Conservation (phyloP, 1,140 invertebrate genomes). For the Megalonaias nervosa region DNA sequence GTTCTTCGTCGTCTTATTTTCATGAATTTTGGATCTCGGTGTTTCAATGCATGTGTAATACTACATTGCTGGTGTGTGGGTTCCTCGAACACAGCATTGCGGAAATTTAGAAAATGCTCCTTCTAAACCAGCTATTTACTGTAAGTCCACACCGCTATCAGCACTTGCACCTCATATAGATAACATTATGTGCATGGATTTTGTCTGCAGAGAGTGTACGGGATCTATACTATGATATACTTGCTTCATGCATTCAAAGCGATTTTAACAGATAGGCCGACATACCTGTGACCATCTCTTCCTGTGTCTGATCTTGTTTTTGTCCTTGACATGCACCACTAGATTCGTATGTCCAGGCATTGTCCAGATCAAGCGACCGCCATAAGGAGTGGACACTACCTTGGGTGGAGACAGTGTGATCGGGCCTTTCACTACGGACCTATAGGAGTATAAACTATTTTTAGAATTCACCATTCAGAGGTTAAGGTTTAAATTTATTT, state of each 20-base stretch:
- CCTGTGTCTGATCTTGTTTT: constrained; percentile 70
- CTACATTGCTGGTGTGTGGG: too few species aligned
- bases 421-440: constrained; percentile 62
- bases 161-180: background rate
- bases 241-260: background rate
- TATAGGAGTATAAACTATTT: constrained; percentile 13
- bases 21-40: too few species aligned
- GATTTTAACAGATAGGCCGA: background rate
- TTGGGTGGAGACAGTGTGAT: constrained; percentile 59
- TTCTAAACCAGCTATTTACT: too few species aligned
- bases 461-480: too few species aligned
- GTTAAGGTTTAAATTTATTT: too few species aligned
- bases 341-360: constrained; percentile 69
- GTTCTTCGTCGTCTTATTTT: too few species aligned
- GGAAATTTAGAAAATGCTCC: too few species aligned
- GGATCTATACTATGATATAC: background rate
- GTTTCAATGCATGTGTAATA: too few species aligned
- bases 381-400: constrained; percentile 66
- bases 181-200: background rate
- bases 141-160: background rate
- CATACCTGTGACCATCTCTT: constrained; percentile 72
- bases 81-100: too few species aligned
- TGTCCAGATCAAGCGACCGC: constrained; percentile 66
- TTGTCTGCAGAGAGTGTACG: too few species aligned
- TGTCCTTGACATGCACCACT: constrained; percentile 69